Evolutionary conservation across 2,888 invertebrate species (phyloP), one percentile per base, ranked within the genome.

Genomic region (Phasia obesa): DNA sequence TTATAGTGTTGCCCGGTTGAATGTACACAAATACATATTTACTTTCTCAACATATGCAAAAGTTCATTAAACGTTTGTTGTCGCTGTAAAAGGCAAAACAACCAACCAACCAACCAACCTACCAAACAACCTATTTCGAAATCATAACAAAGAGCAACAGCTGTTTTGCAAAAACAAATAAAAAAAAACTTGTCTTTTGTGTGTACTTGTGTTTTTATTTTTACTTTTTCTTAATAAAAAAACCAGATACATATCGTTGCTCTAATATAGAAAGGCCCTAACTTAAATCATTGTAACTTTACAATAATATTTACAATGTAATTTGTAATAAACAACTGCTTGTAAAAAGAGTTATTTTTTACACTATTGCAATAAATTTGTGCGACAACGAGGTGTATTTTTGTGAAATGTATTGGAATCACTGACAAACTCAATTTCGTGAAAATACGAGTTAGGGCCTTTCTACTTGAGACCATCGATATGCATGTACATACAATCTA

Each of bases 11-110:
- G 73, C 17, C 21, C 9, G n/a, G 42, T 62, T 74, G 23, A 47
- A 64, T 17, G 31, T 64, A 65, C 23, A 75, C 31, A 64, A 55
- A 53, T 44, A 35, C 35, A 35, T 35, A 69, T 55, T 53, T 62
- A 55, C 62, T 75, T 47, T 67, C 35, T 51, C 38, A 49, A 44
- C 44, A 65, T 15, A 59, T 19, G 64, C 47, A 62, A 83, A 75
- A 83, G 83, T 83, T 83, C 83, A 83, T 83, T 83, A 79, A 83
- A 83, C 83, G 83, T 70, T 82, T 67, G 81, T 64, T 60, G 71
- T 69, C 69, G 69, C 62, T 64, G 77, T 70, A 82, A 78, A 69
- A 78, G 75, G 69, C 78, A 79, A 70, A n/a, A 59, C 67, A 73
- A 71, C 67, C 31, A 51, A 42, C 38, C 49, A 64, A 35, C 51